These are phyloP conservation scores for Drosophila kanapiae DNA, from an alignment of 1,140 invertebrate genomes.

Conservation along the genomic window DNA sequence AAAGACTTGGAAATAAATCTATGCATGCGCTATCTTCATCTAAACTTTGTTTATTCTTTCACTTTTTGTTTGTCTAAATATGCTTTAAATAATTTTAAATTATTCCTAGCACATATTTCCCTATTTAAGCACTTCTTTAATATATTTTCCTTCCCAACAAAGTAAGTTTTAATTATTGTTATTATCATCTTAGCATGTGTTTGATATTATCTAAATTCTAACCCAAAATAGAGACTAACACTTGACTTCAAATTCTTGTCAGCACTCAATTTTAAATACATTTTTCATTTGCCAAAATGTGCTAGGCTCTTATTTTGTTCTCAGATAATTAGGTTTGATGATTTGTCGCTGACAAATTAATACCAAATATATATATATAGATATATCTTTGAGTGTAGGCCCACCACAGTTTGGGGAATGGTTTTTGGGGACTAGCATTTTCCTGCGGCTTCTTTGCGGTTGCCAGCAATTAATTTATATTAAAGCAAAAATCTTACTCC, in stretches of 20 bases:
- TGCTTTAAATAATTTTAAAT: no score
- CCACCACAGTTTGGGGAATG: constrained; percentile 1
- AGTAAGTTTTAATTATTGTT: background rate
- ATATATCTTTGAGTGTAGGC: constrained; percentile 5
- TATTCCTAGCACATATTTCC: background rate
- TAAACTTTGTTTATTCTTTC: no score
- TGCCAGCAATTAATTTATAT: constrained; percentile 51
- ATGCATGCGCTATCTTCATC: no score
- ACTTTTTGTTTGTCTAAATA: no score
- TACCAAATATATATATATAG: background rate
- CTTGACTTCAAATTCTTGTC: background rate
- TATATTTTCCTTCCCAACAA: background rate
- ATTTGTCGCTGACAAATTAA: constrained; percentile 6
- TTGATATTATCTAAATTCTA: background rate
- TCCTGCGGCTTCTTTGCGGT: constrained; percentile 44
- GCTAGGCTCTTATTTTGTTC: background rate
- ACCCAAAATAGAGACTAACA: background rate
- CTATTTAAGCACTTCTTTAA: background rate
- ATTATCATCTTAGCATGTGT: background rate
- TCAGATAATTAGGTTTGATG: background rate
- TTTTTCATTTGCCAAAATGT: background rate
- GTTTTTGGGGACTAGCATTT: constrained; percentile 13
- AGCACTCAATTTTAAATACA: background rate
- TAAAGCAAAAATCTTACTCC: constrained; percentile 36
- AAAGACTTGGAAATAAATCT: background rate